phyloP scores from a whole-genome alignment of 2,888 invertebrate species.

The Dicyrtoma fusca region DNA sequence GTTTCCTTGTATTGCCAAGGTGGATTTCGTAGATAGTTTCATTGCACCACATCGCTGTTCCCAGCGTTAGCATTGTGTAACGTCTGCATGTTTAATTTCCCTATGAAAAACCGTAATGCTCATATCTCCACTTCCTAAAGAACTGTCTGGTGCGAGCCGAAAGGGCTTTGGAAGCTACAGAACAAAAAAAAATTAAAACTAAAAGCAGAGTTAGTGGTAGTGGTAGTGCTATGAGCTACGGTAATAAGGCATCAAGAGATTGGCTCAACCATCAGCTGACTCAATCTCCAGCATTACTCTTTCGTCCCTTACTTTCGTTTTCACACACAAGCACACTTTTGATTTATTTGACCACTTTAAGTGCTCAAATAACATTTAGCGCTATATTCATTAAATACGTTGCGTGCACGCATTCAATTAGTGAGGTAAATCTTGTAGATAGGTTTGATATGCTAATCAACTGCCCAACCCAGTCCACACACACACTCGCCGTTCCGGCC shows the following conservation, averaged over 20 bases:
- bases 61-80: no score
- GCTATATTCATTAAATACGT: conserved; percentile 32
- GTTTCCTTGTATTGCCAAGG: no score
- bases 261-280: background rate
- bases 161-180: background rate
- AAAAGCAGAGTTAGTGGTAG: background rate
- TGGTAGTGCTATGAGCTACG: background rate
- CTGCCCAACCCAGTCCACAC: conserved; percentile 9
- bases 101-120: no score
- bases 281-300: conserved; percentile 7
- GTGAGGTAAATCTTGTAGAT: conserved; percentile 32
- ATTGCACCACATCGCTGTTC: no score
- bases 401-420: conserved; percentile 42
- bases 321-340: conserved; percentile 8
- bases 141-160: no score
- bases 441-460: conserved; percentile 34
- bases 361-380: conserved; percentile 25
- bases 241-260: no score
- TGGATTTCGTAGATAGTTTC: no score
- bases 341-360: conserved; percentile 28
- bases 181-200: background rate
- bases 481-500: conserved; percentile 1
- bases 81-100: no score
- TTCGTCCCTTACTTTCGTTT: conserved; percentile 7
- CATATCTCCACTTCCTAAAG: no score